A percentile compares a stretch with the other conserved stretches of the same genome.
Evolutionary conservation across 2,113 vertebrate species (phyloP).

Genomic region (Sciurus niger): DNA sequence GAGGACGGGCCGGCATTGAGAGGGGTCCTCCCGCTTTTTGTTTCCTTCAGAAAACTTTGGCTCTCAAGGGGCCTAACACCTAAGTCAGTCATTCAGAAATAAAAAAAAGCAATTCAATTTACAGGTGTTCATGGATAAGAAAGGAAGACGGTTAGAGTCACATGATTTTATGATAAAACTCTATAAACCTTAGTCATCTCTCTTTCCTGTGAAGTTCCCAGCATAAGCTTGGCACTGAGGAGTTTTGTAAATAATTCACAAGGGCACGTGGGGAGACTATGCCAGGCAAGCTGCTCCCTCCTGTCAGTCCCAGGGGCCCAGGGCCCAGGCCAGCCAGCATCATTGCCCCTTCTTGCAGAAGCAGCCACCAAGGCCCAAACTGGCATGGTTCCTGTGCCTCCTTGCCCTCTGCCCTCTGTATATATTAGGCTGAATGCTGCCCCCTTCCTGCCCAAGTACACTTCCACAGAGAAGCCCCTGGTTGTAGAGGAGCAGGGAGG

Average conservation of each 20-base stretch:
- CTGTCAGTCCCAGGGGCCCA: background rate
- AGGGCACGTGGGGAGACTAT: background rate
- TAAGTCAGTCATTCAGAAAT: background rate
- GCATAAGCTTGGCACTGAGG: background rate
- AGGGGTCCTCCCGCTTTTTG: background rate
- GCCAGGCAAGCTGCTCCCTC: background rate
- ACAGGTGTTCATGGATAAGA: conserved; percentile 8
- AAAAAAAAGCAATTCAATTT: background rate
- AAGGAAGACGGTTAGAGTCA: conserved; percentile 16
- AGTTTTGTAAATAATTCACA: conserved; percentile 28
- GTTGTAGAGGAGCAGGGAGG: background rate
- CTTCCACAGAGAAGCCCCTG: background rate
- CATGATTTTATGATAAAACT: background rate
- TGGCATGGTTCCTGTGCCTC: background rate
- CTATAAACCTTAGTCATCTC: conserved; percentile 44
- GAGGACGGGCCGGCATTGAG: background rate
- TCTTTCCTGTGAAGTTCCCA: conserved; percentile 19
- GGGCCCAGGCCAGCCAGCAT: background rate
- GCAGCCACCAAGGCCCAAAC: background rate
- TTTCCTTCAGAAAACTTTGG: conserved; percentile 31
- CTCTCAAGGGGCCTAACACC: background rate
- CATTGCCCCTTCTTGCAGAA: background rate
- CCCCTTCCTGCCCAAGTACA: background rate
- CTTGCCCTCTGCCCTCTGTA: background rate
- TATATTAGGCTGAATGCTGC: background rate